Evolutionary conservation across 2,113 vertebrate genomes (phyloP).

Genomic region (Cebus imitator): DNA sequence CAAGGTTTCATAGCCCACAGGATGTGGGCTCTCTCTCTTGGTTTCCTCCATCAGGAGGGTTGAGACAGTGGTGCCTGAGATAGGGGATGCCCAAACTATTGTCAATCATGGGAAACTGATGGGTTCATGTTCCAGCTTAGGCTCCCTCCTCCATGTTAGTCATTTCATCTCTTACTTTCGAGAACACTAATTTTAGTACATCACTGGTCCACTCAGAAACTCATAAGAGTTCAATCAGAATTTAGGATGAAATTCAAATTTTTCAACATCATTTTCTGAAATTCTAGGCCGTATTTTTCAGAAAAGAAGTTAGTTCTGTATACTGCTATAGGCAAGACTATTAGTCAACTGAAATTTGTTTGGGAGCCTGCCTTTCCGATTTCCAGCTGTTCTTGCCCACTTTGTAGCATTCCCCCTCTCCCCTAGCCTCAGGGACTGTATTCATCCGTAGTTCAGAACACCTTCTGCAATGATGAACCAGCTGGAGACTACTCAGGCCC

Average conservation of each 20-base stretch:
- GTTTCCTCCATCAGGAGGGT: not conserved
- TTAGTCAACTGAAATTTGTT: not conserved
- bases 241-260: conserved; percentile 28
- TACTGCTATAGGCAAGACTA: not conserved
- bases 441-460: not conserved
- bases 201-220: not conserved
- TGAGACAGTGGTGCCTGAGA: not conserved
- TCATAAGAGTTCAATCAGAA: not conserved
- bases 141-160: not conserved
- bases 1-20: not conserved
- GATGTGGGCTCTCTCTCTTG: not conserved
- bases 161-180: not conserved
- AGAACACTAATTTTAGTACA: conserved; percentile 1
- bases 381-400: not conserved
- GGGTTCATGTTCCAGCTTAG: not conserved
- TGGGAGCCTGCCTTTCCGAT: not conserved
- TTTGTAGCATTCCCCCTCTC: not conserved
- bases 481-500: not conserved
- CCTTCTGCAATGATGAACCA: not conserved
- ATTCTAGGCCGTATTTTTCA: not conserved
- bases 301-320: not conserved
- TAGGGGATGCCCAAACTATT: not conserved
- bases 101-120: not conserved
- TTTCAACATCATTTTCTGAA: not conserved
- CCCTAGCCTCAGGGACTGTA: not conserved